A percentile compares a stretch with the other conserved stretches of the same genome.
Evolutionary conservation across 2,888 invertebrate species (phyloP).

Genomic region (Platypus cylindrus): DNA sequence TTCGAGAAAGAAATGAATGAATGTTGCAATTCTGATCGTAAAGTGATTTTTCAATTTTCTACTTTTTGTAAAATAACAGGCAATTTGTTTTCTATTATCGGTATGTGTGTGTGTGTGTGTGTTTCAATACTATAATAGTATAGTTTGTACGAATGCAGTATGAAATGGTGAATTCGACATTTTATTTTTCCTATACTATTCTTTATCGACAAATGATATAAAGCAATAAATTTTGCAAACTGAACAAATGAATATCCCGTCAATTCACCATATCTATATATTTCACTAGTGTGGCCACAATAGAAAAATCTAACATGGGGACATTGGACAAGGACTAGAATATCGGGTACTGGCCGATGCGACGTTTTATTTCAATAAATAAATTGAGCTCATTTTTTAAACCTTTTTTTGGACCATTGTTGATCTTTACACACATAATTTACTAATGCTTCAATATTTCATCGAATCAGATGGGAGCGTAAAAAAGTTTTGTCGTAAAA

Average conservation of each 20-base stretch:
- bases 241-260: slow-evolving; percentile 11
- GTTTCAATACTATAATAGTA: not conserved
- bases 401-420: slow-evolving; percentile 14
- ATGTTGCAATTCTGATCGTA: too few relatives aligned
- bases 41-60: too few relatives aligned
- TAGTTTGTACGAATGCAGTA: not conserved
- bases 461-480: slow-evolving; percentile 15
- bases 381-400: slow-evolving; percentile 17
- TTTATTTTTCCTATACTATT: not conserved
- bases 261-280: slow-evolving; percentile 13
- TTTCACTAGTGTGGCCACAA: slow-evolving; percentile 13
- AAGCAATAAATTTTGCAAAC: slow-evolving; percentile 9
- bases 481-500: slow-evolving; percentile 18
- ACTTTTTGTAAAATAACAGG: slow-evolving; percentile 8
- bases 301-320: slow-evolving; percentile 12
- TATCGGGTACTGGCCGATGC: slow-evolving; percentile 3
- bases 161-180: not conserved
- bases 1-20: too few relatives aligned
- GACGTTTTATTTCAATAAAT: slow-evolving; percentile 17
- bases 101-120: slow-evolving; percentile 7
- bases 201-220: slow-evolving; percentile 14
- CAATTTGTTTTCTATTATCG: slow-evolving; percentile 14
- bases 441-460: slow-evolving; percentile 17
- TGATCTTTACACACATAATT: slow-evolving; percentile 19
- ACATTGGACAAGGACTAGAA: slow-evolving; percentile 10